Evolutionary conservation across 2,113 vertebrate genomes (phyloP), one percentile per base, ranked within the genome.

Genomic region (Cephalopterus ornatus): DNA sequence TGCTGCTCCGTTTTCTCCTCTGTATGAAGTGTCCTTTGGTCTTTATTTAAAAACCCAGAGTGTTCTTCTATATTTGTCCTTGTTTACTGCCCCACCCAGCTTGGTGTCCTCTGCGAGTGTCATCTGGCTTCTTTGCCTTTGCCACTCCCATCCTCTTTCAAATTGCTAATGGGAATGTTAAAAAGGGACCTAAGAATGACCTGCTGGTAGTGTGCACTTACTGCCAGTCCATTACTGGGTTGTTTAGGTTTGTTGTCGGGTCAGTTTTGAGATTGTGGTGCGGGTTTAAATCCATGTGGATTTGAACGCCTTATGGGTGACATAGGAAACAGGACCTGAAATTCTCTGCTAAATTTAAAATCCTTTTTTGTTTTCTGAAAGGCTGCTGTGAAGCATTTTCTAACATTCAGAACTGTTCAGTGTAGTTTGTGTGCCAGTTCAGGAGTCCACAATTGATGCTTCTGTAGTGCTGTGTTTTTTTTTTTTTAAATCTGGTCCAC

Each of bases 91-190:
- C 55, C 82, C 92, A 88, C 88, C 81, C 63, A 37, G 56, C 71
- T 92, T 52, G 72, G 85, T 92, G 90, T 88, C 85, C 63, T 92
- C 66, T 85, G 74, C 71, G 94, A 73, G 79, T 95, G 92, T 96
- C 88, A 93, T 70, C 63, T 63, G 92, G 79, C 88, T 90, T 52
- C 85, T 85, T 56, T 80, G 74, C 78, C 78, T 79, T 65, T 89
- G 93, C 93, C 95, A 89, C 93, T 96, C 96, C 95, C 86, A 92
- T 90, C 85, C 92, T 88, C 76, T 89, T 95, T 67, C 72, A 84
- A 33, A 78, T 92, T 78, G 73, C 75, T 87, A 50, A 91, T 97
- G 81, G 85, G 70, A 52, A 68, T 84, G 88, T 90, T 92, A 37
- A 86, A 86, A 83, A 56, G 76, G 61, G 79, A 46, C 79, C 68